Evolutionary conservation across 2,797 vertebrate genomes (phyloP), one percentile per base, ranked within the genome.

Genomic region (Sparus aurata): DNA sequence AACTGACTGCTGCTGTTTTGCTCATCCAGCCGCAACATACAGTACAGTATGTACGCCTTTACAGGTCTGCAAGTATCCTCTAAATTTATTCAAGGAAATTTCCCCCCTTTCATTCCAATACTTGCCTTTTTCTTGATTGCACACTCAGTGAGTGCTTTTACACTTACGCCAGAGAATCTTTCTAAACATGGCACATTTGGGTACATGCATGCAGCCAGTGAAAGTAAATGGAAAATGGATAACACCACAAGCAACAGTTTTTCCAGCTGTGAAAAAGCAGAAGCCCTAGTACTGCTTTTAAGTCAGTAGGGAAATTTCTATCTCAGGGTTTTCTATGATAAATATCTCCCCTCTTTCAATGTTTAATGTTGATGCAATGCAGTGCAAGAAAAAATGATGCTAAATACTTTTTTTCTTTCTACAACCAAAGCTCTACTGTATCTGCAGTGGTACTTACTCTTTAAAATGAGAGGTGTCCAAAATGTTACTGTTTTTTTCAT

Each of bases 121-220:
- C 2, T 70, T 55, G 23, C 16, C 16, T 22, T 74, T 41, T 18
- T 45, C 25, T 58, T 12, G 50, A 71, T 41, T 25, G 20, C 18
- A 52, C 12, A 11, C 8, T 58, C 18, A 30, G 7, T 22, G n/a
- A 58, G 17, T 59, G 41, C 22, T 69, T 62, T 70, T 62, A 25
- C 10, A 62, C 47, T 53, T 68, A 34, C 18, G 13, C 12, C 30
- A 22, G 16, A 73, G n/a, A 34, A 59, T 4, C 34, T 52, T 41
- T 60, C 1, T 34, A 27, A 72, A 80, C 30, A 55, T 12, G 25
- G 61, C 59, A 25, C 23, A 69, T 45, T 54, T 27, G 2, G 52
- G 13, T 54, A 2, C 1, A 50, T 34, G 30, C 12, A 45, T 38
- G 13, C 12, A 25, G 75, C 41, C 38, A 47, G 45, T 69, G 23